Conservation (phyloP, 2,888 invertebrate species). For the Pinctada fucata region DNA sequence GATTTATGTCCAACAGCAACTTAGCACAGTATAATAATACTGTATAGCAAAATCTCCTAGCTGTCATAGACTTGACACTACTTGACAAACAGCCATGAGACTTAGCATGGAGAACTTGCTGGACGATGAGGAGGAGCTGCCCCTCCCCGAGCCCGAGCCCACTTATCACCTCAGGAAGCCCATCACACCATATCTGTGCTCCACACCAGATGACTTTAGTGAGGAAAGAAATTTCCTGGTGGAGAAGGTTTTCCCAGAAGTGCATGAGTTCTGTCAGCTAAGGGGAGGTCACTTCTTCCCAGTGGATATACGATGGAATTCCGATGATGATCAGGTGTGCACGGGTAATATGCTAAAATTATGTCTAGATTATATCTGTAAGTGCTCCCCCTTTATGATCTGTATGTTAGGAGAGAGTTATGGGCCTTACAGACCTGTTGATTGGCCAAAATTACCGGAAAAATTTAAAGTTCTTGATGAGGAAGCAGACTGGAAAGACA, state of each 20-base stretch:
- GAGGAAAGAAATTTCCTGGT: slow-evolving; percentile 61
- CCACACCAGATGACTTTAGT: slow-evolving; percentile 65
- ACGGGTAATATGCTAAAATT: slow-evolving; percentile 62
- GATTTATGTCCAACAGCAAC: no score
- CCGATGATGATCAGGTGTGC: slow-evolving; percentile 55
- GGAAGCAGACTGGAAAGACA: slow-evolving; percentile 52
- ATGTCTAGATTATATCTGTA: slow-evolving; percentile 63
- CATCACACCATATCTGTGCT: slow-evolving; percentile 65
- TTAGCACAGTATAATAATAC: no score
- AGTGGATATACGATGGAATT: slow-evolving; percentile 68
- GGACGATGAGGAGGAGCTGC: slow-evolving; percentile 43
- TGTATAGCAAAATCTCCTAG: no score
- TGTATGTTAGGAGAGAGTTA: slow-evolving; percentile 74
- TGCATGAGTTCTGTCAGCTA: slow-evolving; percentile 60
- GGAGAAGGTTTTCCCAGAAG: slow-evolving; percentile 65
- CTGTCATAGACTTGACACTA: no score
- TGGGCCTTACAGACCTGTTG: slow-evolving; percentile 62
- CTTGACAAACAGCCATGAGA: neutral
- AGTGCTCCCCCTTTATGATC: slow-evolving; percentile 71
- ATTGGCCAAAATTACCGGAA: slow-evolving; percentile 52
- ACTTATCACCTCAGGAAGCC: slow-evolving; percentile 62
- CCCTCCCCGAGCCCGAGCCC: slow-evolving; percentile 36
- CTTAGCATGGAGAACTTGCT: slow-evolving; percentile 27
- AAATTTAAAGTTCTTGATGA: slow-evolving; percentile 42
- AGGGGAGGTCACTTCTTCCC: slow-evolving; percentile 69